Evolutionary conservation across 2,888 invertebrate genomes (phyloP).

Genomic region (Cerastis rubricosa): DNA sequence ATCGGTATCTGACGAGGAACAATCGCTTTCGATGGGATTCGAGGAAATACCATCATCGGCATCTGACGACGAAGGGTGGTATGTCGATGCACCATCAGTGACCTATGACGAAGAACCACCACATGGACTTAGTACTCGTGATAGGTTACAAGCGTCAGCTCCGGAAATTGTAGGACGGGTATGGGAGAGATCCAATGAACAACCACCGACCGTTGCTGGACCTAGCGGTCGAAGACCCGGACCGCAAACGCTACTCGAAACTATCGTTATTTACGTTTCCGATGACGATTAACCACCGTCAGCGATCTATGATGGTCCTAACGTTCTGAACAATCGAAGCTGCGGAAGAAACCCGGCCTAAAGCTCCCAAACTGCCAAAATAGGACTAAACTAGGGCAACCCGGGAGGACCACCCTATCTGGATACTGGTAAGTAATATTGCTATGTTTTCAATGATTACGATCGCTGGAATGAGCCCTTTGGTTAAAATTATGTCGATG

Average conservation of each 20-base stretch:
- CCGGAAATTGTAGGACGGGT: too few species aligned
- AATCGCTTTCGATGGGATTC: too few species aligned
- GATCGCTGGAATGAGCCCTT: slow-evolving; percentile 21
- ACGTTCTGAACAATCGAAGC: background rate
- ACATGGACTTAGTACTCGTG: too few species aligned
- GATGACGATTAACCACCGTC: background rate
- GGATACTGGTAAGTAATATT: slow-evolving; percentile 32
- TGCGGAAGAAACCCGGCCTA: background rate
- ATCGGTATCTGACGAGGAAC: too few species aligned
- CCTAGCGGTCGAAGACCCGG: background rate
- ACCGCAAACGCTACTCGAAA: too few species aligned
- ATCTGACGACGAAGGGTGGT: too few species aligned
- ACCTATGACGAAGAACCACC: too few species aligned
- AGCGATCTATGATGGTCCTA: background rate
- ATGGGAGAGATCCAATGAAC: too few species aligned
- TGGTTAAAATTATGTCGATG: background rate
- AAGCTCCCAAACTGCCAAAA: background rate
- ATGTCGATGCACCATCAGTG: background rate
- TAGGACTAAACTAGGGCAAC: background rate
- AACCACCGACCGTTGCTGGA: background rate
- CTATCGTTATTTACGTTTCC: too few species aligned
- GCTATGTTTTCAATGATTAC: slow-evolving; percentile 32
- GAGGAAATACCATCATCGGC: too few species aligned
- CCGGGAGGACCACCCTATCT: background rate
- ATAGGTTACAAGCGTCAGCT: too few species aligned